Evolutionary conservation across 2,113 vertebrate species (phyloP).

Genomic region (Dissostichus mawsoni): DNA sequence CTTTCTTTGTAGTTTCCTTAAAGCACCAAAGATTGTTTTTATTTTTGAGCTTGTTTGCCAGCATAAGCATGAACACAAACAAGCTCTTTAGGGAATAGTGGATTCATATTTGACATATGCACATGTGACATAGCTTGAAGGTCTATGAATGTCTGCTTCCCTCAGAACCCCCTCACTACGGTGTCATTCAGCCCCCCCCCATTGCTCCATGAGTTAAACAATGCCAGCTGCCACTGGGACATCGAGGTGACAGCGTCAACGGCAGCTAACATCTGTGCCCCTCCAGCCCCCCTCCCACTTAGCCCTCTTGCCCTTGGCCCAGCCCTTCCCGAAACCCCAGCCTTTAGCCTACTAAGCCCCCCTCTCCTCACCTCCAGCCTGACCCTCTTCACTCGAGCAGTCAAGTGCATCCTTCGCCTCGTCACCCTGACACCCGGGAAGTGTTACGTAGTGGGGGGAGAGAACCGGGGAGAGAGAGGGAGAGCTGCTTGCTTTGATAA

Average conservation of each 20-base stretch:
- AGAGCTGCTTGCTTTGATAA: constrained; percentile 83
- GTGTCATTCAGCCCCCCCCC: not conserved
- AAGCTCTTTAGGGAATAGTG: constrained; percentile 52
- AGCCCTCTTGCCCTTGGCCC: constrained; percentile 49
- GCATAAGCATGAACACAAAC: constrained; percentile 33
- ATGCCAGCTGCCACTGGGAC: constrained; percentile 76
- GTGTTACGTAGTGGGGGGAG: constrained; percentile 36
- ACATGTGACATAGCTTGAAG: constrained; percentile 59
- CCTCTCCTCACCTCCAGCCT: constrained; percentile 18
- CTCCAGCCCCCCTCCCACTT: constrained; percentile 47
- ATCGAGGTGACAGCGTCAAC: constrained; percentile 69
- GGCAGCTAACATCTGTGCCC: constrained; percentile 80
- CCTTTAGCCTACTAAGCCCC: constrained; percentile 25
- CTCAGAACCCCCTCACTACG: not conserved
- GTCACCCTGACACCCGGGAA: constrained; percentile 46
- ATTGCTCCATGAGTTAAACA: constrained; percentile 64
- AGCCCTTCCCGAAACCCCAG: constrained; percentile 27
- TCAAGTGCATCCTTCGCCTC: constrained; percentile 70
- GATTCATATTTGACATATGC: constrained; percentile 71
- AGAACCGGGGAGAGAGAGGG: constrained; percentile 44
- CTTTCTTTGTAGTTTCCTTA: not conserved
- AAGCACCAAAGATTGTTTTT: constrained; percentile 2
- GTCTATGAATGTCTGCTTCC: constrained; percentile 31
- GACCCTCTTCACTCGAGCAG: constrained; percentile 61
- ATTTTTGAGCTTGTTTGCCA: constrained; percentile 9